Base-by-base conservation (phyloP, 2,113 vertebrate species). In the Otis tarda region DNA sequence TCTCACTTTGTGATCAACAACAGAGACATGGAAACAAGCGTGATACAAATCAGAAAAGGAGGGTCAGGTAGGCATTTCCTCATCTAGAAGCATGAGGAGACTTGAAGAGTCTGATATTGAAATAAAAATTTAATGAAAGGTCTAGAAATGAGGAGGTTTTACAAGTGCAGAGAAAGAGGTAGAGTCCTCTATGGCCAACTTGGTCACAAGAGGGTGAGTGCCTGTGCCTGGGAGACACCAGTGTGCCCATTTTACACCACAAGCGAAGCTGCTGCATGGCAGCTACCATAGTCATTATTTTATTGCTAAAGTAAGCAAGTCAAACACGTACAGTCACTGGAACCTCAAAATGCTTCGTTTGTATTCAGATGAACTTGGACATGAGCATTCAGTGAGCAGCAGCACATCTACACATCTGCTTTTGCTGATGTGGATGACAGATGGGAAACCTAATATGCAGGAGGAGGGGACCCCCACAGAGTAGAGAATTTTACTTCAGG, bases 401-500 rank as follows among this genome's bases (percentile, higher is more conserved):
- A 86, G 86, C 33, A 37, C 37, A 47, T 49, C 22, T 43, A 47
- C 5, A 4, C 33, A 53, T 64, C 57, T n/a, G 14, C 33, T 33
- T 65, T 74, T 35, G 17, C 47, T 13, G 17, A 12, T 31, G 64
- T 3, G 24, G 11, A 10, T 64, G 67, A 33, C 39, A 31, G 39
- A 12, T 22, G 12, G 49, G 39, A 43, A 77, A 39, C 27, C 28
- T 68, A 41, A 23, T 2, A 6, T 6, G 4, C 0, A 0, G 20
- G 53, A 67, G 59, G 39, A 76, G 8, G 9, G 39, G 23, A 19
- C 35, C 41, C 13, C 57, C 12, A 27, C 1, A 21, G 17, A 80
- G 75, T 6, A 52, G 57, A 57, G 10, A 55, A 41, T 65, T 53
- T 74, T 22, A 20, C 41, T 57, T 45, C 60, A 45, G 59, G 17